These are phyloP conservation scores for Falco cherrug DNA, from an alignment of 2,797 vertebrate genomes.

Conservation along the genomic window DNA sequence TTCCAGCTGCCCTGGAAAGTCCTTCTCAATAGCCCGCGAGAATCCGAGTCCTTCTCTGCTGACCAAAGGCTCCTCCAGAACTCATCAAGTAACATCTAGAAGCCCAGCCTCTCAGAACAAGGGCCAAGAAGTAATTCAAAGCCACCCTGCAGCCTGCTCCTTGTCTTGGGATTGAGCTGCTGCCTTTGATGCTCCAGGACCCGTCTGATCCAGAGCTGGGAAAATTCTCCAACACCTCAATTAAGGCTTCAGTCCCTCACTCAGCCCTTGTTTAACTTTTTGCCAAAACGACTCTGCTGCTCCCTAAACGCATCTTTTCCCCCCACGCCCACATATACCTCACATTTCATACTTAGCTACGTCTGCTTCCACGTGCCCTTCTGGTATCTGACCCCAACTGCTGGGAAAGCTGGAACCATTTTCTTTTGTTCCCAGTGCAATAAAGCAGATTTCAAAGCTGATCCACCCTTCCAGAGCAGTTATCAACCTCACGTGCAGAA, in stretches of 20 bases:
- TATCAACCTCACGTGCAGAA: background rate
- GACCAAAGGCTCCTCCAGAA: slow-evolving; percentile 34
- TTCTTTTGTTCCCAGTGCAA: background rate
- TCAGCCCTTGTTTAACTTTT: background rate
- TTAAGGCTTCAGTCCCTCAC: background rate
- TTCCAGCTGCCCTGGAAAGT: background rate
- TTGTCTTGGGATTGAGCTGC: background rate
- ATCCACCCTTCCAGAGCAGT: background rate
- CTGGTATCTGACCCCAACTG: background rate
- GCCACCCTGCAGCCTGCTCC: background rate
- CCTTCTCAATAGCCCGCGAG: background rate
- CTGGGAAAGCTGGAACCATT: background rate
- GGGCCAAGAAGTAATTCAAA: slow-evolving; percentile 16
- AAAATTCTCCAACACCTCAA: slow-evolving; percentile 1
- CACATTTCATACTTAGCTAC: background rate
- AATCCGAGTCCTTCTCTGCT: background rate
- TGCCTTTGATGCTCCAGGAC: slow-evolving; percentile 20
- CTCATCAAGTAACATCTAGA: background rate
- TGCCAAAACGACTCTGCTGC: background rate
- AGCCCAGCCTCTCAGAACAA: background rate
- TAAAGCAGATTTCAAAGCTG: background rate
- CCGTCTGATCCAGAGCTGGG: slow-evolving; percentile 23
- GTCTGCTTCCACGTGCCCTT: background rate
- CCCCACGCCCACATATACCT: background rate
- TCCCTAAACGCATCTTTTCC: background rate